Evolutionary conservation across 2,113 vertebrate species (phyloP).

Genomic region (Eolophus roseicapilla): DNA sequence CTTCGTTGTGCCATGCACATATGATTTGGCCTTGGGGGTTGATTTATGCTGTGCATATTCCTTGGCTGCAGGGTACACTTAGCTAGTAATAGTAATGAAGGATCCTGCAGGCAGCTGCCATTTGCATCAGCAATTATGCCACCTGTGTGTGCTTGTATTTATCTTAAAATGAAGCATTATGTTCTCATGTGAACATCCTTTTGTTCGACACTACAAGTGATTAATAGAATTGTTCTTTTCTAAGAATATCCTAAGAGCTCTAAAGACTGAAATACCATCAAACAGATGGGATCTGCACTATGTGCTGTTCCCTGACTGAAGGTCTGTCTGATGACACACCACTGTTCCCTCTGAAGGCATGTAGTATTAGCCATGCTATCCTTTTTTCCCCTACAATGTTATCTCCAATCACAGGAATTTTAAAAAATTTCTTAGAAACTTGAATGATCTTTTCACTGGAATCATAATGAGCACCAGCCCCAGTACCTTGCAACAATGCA

Average conservation of each 20-base stretch:
- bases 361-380: background rate
- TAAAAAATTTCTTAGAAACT: background rate
- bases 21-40: background rate
- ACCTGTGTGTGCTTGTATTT: background rate
- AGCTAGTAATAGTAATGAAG: background rate
- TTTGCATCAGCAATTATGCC: background rate
- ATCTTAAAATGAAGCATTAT: background rate
- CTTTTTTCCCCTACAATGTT: background rate
- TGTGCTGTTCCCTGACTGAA: background rate
- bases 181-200: background rate
- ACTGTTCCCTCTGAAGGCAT: background rate
- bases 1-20: background rate
- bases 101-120: background rate
- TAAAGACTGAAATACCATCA: background rate
- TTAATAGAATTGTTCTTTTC: constrained; percentile 25
- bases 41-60: background rate
- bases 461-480: background rate
- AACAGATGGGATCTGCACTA: background rate
- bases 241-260: background rate
- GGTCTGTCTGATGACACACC: background rate
- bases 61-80: background rate
- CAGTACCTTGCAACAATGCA: background rate
- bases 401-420: background rate
- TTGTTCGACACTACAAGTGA: constrained; percentile 4
- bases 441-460: background rate